These are phyloP conservation scores for Muntiacus reevesi DNA, from an alignment of 2,113 vertebrate genomes.

Conservation along the genomic window DNA sequence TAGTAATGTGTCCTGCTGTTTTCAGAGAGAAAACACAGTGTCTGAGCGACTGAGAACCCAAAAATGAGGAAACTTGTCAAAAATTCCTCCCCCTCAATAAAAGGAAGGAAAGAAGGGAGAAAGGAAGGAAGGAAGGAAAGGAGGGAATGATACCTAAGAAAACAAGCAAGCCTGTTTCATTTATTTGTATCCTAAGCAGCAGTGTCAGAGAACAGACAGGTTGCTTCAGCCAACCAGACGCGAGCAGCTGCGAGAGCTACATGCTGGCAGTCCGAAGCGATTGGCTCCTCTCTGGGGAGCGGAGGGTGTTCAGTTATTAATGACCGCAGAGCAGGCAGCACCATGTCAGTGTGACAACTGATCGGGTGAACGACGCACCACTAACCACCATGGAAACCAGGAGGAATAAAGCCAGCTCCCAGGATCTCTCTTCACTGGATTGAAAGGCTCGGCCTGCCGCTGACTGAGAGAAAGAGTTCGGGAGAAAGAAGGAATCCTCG, in stretches of 20 bases:
- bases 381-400: conserved; percentile 87
- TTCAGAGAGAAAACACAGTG: not conserved
- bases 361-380: conserved; percentile 84
- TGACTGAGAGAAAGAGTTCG: conserved; percentile 76
- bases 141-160: conserved; percentile 71
- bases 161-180: conserved; percentile 81
- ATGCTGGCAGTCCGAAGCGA: conserved; percentile 78
- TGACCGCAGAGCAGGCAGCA: conserved; percentile 89
- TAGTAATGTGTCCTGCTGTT: not conserved
- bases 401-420: conserved; percentile 74
- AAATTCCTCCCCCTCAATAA: not conserved
- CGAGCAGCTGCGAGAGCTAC: conserved; percentile 79
- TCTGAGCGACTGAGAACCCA: not conserved
- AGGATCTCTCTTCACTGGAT: conserved; percentile 77
- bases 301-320: conserved; percentile 87
- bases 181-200: conserved; percentile 78
- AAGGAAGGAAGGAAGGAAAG: not conserved
- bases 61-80: conserved; percentile 20
- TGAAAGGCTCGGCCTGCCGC: conserved; percentile 72
- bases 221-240: conserved; percentile 83
- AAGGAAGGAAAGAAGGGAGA: not conserved
- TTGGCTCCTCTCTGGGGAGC: conserved; percentile 86
- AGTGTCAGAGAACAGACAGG: conserved; percentile 82
- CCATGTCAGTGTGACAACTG: conserved; percentile 88
- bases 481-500: conserved; percentile 73